Evolutionary conservation across 2,797 vertebrate genomes (phyloP).

Genomic region (Oryzias sinensis): DNA sequence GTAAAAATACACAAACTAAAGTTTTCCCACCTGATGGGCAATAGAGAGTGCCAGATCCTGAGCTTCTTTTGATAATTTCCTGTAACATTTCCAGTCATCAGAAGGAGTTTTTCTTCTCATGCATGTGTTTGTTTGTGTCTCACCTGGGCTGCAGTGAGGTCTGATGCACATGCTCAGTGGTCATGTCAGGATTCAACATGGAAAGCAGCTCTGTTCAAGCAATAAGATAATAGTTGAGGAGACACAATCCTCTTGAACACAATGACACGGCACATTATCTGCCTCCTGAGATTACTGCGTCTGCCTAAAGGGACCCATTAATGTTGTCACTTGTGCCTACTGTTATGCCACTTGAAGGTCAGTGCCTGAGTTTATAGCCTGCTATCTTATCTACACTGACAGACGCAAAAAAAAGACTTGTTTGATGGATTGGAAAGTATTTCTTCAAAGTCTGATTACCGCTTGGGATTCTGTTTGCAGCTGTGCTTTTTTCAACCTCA

Average conservation of each 20-base stretch:
- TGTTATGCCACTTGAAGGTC: slow-evolving; percentile 24
- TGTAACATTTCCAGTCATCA: slow-evolving; percentile 48
- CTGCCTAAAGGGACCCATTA: slow-evolving; percentile 1
- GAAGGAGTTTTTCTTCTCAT: too few relatives aligned
- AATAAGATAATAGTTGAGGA: slow-evolving; percentile 9
- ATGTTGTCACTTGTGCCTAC: background rate
- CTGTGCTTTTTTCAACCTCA: too few relatives aligned
- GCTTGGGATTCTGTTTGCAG: too few relatives aligned
- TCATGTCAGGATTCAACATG: slow-evolving; percentile 68
- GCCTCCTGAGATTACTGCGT: background rate
- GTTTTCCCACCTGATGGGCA: slow-evolving; percentile 61
- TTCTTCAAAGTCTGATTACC: slow-evolving; percentile 3
- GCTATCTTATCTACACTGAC: slow-evolving; percentile 39
- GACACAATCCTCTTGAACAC: background rate
- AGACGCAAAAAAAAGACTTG: slow-evolving; percentile 5
- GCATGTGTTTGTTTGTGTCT: slow-evolving; percentile 3
- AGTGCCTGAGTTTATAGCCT: slow-evolving; percentile 40
- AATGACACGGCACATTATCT: background rate
- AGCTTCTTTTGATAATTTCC: slow-evolving; percentile 62
- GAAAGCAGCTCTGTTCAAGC: slow-evolving; percentile 69
- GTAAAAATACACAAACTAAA: background rate
- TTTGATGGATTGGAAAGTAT: slow-evolving; percentile 8
- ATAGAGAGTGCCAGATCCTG: slow-evolving; percentile 49
- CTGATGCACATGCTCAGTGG: slow-evolving; percentile 30
- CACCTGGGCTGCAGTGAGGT: slow-evolving; percentile 55